These are phyloP conservation scores for Chitala chitala DNA, from an alignment of 2,113 vertebrate genomes.

Conservation along the genomic window DNA sequence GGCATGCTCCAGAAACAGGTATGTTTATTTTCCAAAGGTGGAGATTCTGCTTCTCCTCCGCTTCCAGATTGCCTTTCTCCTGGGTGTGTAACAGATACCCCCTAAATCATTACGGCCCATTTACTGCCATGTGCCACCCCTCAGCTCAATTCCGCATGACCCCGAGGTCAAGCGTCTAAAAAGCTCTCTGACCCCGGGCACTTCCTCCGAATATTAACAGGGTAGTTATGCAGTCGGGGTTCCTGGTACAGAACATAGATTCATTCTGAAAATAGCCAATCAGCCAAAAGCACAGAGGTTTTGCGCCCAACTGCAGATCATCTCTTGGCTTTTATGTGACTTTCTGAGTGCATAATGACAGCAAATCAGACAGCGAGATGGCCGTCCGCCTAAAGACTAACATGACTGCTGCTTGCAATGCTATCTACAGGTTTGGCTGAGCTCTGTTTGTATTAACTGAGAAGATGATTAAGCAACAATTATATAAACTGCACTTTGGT, in stretches of 20 bases:
- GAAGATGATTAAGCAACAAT: no score
- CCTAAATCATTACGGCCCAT: constrained; percentile 93
- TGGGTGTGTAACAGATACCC: constrained; percentile 92
- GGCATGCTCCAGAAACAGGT: constrained; percentile 43
- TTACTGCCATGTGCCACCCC: constrained; percentile 82
- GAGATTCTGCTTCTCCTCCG: constrained; percentile 46
- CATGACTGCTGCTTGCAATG: no score
- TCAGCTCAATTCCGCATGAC: constrained; percentile 78
- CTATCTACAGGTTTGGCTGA: no score
- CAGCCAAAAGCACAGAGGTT: constrained; percentile 49
- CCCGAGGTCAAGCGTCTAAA: constrained; percentile 75
- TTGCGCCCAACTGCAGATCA: constrained; percentile 43
- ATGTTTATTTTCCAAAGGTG: constrained; percentile 49
- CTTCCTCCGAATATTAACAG: constrained; percentile 80
- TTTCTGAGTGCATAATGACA: constrained; percentile 50
- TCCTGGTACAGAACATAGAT: constrained; percentile 70
- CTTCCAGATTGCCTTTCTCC: constrained; percentile 60
- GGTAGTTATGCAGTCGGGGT: constrained; percentile 65
- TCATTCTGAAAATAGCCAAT: constrained; percentile 63
- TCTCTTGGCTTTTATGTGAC: constrained; percentile 57
- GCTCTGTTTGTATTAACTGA: no score
- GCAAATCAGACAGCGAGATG: no score
- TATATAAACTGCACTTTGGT: no score
- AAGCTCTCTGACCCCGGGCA: constrained; percentile 75
- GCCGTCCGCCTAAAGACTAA: no score